Conservation (phyloP, 2,113 vertebrate genomes). For the Thymallus thymallus region DNA sequence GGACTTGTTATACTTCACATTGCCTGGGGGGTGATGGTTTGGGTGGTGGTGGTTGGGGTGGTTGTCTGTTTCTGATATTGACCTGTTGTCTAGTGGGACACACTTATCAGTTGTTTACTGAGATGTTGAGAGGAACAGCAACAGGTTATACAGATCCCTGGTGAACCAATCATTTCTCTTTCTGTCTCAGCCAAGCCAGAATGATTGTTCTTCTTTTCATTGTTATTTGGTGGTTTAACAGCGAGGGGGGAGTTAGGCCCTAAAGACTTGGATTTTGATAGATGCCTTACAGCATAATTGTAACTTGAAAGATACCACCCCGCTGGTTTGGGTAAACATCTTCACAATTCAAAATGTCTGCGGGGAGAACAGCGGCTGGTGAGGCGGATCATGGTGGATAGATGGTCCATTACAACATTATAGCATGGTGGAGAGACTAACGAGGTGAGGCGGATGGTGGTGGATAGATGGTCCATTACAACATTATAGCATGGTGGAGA, state of each 20-base stretch:
- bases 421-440: constrained; percentile 1
- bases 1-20: constrained; percentile 6
- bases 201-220: constrained; percentile 7
- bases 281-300: constrained; percentile 8
- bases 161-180: constrained; percentile 41
- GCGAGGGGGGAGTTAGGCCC: neutral
- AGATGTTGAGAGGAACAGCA: neutral
- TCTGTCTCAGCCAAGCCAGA: constrained; percentile 15
- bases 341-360: constrained; percentile 24
- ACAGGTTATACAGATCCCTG: constrained; percentile 45
- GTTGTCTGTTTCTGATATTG: constrained; percentile 58
- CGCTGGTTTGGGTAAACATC: constrained; percentile 38
- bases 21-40: constrained; percentile 39
- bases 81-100: constrained; percentile 45
- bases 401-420: too few relatives aligned
- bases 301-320: constrained; percentile 52
- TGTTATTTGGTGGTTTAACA: neutral
- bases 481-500: too few relatives aligned
- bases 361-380: constrained; percentile 7
- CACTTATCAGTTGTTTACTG: constrained; percentile 41
- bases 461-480: too few relatives aligned
- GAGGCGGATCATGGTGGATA: constrained; percentile 1
- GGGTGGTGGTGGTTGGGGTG: constrained; percentile 32
- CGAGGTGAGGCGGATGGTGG: too few relatives aligned
- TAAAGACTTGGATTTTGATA: constrained; percentile 6